phyloP scores from a whole-genome alignment of 2,113 vertebrate species.

The Chloebia gouldiae region DNA sequence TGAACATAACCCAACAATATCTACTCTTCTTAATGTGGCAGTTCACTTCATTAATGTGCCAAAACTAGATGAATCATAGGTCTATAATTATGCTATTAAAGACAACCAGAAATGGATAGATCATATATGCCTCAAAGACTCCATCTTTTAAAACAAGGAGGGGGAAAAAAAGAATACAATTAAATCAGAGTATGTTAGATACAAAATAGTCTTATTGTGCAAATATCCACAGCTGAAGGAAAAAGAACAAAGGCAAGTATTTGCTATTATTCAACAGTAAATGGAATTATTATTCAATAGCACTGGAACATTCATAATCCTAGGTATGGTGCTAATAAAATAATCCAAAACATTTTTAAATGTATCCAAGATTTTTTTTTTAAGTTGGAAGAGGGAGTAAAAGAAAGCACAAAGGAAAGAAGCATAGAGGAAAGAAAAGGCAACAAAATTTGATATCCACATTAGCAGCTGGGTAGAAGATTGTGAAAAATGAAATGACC shows the following conservation, averaged over 20 bases:
- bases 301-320: neutral
- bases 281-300: too few species aligned
- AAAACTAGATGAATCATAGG: conserved; percentile 17
- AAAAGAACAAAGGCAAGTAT: neutral
- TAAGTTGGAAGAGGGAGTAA: neutral
- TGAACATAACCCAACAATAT: neutral
- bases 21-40: neutral
- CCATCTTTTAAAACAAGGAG: neutral
- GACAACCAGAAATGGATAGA: neutral
- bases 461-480: neutral
- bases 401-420: neutral
- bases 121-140: neutral
- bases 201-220: neutral
- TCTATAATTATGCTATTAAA: conserved; percentile 21
- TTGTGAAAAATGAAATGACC: neutral
- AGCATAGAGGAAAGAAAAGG: neutral
- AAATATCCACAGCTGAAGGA: neutral
- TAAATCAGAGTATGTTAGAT: neutral
- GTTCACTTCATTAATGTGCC: conserved; percentile 5
- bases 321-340: neutral
- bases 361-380: neutral
- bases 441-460: neutral
- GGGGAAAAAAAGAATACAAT: neutral
- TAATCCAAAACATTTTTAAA: neutral
- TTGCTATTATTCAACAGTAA: neutral